These are phyloP conservation scores for Pagetopsis macropterus DNA, from an alignment of 2,797 vertebrate genomes.

Conservation along the genomic window DNA sequence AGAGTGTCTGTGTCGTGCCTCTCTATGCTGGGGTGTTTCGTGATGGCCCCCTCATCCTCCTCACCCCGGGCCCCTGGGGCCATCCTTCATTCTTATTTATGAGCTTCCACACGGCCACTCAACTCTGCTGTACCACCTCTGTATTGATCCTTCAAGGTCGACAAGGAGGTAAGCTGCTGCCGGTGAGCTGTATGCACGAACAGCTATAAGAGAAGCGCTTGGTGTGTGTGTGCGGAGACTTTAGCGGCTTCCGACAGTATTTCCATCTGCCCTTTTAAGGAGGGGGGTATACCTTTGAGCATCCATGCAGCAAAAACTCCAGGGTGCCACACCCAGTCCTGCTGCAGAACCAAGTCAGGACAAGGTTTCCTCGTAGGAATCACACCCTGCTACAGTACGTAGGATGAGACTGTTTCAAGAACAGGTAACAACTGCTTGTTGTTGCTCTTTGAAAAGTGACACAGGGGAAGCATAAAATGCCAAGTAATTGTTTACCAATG, in stretches of 20 bases:
- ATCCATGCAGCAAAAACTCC: slow-evolving; percentile 50
- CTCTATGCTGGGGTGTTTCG: slow-evolving; percentile 68
- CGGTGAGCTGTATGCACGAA: slow-evolving; percentile 52
- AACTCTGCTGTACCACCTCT: slow-evolving; percentile 72
- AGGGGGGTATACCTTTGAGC: slow-evolving; percentile 48
- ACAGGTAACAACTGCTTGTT: not conserved
- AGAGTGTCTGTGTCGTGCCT: slow-evolving; percentile 63
- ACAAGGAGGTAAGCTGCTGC: slow-evolving; percentile 65
- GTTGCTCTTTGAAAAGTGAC: not conserved
- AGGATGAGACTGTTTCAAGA: slow-evolving; percentile 1
- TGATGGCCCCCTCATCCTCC: slow-evolving; percentile 62
- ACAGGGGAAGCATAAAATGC: not conserved
- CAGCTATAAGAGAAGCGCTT: slow-evolving; percentile 32
- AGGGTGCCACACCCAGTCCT: slow-evolving; percentile 47
- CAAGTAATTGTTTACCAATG: not conserved
- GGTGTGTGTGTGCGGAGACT: slow-evolving; percentile 16
- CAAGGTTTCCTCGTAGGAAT: slow-evolving; percentile 30
- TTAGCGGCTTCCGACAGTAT: slow-evolving; percentile 39
- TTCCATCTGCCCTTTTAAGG: slow-evolving; percentile 45
- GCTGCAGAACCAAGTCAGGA: slow-evolving; percentile 47
- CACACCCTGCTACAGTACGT: not conserved
- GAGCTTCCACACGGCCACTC: slow-evolving; percentile 79
- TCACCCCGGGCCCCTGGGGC: slow-evolving; percentile 68
- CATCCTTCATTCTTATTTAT: slow-evolving; percentile 87
- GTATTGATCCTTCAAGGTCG: slow-evolving; percentile 85